Base-by-base conservation (phyloP, 2,113 vertebrate species). In the Gnathonemus echidnorhynchus region DNA sequence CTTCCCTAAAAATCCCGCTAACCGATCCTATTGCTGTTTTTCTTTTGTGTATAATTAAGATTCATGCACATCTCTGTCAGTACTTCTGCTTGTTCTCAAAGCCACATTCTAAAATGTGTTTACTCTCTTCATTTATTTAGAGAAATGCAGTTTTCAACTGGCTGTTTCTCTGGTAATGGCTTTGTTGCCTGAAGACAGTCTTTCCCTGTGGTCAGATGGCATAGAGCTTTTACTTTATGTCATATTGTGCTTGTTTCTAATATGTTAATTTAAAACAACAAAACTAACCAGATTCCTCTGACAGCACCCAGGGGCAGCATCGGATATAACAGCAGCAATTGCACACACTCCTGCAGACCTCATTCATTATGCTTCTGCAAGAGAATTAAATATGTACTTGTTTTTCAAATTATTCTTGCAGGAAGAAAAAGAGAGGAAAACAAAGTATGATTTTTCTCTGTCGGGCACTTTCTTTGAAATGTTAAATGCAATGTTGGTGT, bases 311-410 rank as follows among this genome's bases (percentile, higher is more conserved):
- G 83, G 19, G 83, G 83, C 83, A 49, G 45, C 31, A 83, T 46
- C 45, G 19, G 3, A 19, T 48, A 48, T 85, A 85, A 85, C 42
- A n/a, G 42, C 35, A 83, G 83, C 45, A 21, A 48, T 45, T 48
- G 10, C 83, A 10, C 10, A 80, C 31, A 85, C 83, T 85, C 42
- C 83, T 48, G 24, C 83, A 85, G 42, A 42, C 74, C 74, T 80
- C 31, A 80, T 80, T 80, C 31, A 80, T 80, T 80, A 80, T 80
- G 74, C 13, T 80, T 80, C 39, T 80, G 74, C 74, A 80, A 77
- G 70, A 77, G 31, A 77, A 39, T 39, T 39, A 77, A 77, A 77
- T 80, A 80, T 80, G 74, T 80, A 17, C 74, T 80, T 80, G 31
- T 80, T 42, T 80, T 80, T 80, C 7, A 39, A 39, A 80, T 80